Conservation (phyloP, 2,888 invertebrate genomes). For the Drosophila putrida region DNA sequence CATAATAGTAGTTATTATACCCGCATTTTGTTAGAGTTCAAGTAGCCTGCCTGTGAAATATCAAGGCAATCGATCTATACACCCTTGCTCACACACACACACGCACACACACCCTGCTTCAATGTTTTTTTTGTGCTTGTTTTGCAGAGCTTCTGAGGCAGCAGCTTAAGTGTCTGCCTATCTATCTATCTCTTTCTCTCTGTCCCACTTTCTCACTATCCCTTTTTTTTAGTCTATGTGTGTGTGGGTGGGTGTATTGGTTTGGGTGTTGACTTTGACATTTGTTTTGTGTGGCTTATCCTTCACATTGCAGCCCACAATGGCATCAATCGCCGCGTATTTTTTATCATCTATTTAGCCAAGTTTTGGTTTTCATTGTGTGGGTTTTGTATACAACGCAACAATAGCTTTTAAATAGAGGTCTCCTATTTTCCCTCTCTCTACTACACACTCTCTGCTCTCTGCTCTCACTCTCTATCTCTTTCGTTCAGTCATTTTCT, state of each 20-base stretch:
- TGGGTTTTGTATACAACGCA: constrained; percentile 58
- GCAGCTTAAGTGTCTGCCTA: constrained; percentile 51
- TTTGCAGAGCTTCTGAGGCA: constrained; percentile 47
- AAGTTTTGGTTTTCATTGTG: constrained; percentile 76
- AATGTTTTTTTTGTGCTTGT: constrained; percentile 53
- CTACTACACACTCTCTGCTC: not conserved
- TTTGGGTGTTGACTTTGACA: constrained; percentile 78
- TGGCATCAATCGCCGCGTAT: constrained; percentile 70
- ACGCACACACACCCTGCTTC: constrained; percentile 16
- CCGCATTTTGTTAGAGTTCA: constrained; percentile 30
- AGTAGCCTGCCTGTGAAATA: constrained; percentile 52
- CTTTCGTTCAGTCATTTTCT: constrained; percentile 12
- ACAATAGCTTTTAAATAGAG: constrained; percentile 76
- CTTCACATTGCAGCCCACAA: constrained; percentile 64
- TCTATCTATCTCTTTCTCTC: constrained; percentile 13
- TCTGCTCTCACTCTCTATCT: not conserved
- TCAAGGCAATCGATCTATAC: constrained; percentile 62
- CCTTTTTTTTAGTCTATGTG: constrained; percentile 10
- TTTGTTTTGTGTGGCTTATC: constrained; percentile 79
- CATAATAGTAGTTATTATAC: constrained; percentile 8
- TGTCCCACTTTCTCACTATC: not conserved
- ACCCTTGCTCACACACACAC: constrained; percentile 27
- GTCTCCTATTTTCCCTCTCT: not conserved
- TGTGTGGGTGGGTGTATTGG: constrained; percentile 41
- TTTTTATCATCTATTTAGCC: constrained; percentile 74